Percentiles rank a stretch among this genome's conserved stretches.
These are phyloP conservation scores for Charanyca ferruginea DNA, from an alignment of 2,888 invertebrate genomes.

Conservation along the genomic window DNA sequence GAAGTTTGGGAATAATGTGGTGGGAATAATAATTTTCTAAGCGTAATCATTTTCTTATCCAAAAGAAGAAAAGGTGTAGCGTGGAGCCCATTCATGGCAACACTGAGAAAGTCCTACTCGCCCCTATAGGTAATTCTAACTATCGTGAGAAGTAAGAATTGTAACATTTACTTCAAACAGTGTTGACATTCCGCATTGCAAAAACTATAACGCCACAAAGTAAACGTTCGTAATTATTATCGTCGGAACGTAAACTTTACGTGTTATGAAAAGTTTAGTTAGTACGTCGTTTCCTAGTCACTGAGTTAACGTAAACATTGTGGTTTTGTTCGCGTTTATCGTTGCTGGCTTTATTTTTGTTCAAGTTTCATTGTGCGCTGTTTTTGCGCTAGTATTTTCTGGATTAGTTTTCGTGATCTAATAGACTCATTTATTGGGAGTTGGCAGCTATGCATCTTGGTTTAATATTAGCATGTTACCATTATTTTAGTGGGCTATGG, in stretches of 20 bases:
- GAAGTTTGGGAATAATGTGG: no score
- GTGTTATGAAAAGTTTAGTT: slow-evolving; percentile 52
- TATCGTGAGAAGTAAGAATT: slow-evolving; percentile 41
- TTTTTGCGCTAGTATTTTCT: background rate
- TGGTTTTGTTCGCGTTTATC: slow-evolving; percentile 10
- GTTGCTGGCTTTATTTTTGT: slow-evolving; percentile 3
- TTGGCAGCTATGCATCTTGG: background rate
- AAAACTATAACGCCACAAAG: slow-evolving; percentile 43
- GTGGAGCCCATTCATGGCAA: background rate
- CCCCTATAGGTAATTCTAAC: slow-evolving; percentile 2
- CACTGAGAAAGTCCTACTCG: background rate
- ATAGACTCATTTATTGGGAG: no score
- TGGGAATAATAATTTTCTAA: no score
- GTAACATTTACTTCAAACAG: slow-evolving; percentile 21
- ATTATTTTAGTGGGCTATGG: background rate
- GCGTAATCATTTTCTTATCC: no score
- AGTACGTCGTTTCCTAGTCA: slow-evolving; percentile 46
- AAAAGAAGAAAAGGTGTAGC: no score
- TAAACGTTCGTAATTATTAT: slow-evolving; percentile 49
- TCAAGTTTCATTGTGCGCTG: background rate
- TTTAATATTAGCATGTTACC: background rate
- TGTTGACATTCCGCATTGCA: slow-evolving; percentile 44
- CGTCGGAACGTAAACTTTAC: slow-evolving; percentile 48
- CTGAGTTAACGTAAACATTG: slow-evolving; percentile 31
- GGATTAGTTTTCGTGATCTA: background rate